A percentile compares a stretch with the other conserved stretches of the same genome.
These are phyloP conservation scores for Polydrusus cervinus DNA, from an alignment of 2,888 invertebrate species.

Conservation along the genomic window DNA sequence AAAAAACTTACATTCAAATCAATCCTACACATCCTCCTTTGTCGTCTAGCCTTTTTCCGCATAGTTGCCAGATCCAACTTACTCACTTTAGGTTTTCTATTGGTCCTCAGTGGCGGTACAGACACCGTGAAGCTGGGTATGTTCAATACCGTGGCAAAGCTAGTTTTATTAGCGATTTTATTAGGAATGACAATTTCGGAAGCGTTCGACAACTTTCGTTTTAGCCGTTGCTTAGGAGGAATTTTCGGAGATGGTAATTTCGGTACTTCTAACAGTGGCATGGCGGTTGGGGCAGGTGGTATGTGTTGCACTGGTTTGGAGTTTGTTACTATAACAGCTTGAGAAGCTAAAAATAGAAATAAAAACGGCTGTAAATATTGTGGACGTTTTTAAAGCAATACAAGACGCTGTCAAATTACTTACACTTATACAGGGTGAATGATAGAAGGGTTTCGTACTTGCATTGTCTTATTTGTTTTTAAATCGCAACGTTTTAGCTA, in stretches of 20 bases:
- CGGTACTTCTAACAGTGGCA: constrained; percentile 29
- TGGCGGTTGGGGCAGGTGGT: not conserved
- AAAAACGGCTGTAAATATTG: not conserved
- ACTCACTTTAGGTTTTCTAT: constrained; percentile 67
- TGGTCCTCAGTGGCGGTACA: constrained; percentile 57
- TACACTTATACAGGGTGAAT: no score
- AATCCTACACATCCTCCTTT: constrained; percentile 42
- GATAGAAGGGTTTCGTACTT: no score
- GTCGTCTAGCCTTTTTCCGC: constrained; percentile 63
- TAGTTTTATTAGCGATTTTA: constrained; percentile 43
- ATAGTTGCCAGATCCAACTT: constrained; percentile 70
- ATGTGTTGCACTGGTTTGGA: constrained; percentile 16
- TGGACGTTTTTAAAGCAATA: no score
- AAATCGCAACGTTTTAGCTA: no score
- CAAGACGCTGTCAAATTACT: no score
- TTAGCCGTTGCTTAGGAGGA: constrained; percentile 30
- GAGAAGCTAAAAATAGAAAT: constrained; percentile 17
- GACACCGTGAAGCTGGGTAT: constrained; percentile 65
- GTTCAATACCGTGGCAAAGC: constrained; percentile 66
- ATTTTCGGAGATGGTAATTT: constrained; percentile 23
- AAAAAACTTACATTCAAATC: constrained; percentile 19
- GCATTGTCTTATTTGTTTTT: no score
- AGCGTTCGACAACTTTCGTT: constrained; percentile 20
- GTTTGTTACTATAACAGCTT: constrained; percentile 29
- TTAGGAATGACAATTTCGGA: constrained; percentile 1